Evolutionary conservation across 2,888 invertebrate genomes (phyloP), one percentile per base, ranked within the genome.

Genomic region (Apodemia mormo): DNA sequence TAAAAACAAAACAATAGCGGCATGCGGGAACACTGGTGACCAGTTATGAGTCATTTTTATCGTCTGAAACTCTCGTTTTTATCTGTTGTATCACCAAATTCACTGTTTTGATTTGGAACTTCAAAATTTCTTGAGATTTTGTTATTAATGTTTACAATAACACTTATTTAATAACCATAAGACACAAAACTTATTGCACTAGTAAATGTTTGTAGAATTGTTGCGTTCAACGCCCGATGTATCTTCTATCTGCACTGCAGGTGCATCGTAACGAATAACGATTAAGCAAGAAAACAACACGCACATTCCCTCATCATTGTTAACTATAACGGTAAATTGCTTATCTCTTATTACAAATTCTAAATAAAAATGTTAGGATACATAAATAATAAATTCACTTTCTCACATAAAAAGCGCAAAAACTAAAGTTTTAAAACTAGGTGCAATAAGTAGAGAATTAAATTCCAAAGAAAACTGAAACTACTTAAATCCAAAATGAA

Each of bases 1-100:
- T 80, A 84, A 85, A 89, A 91, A 89, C 88, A 90, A 91, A 91
- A 90, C 90, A 91, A 87, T 86, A 85, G 81, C 82, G 71, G 74
- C 74, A 76, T 77, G 76, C 75, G 73, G 80, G 81, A 81, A 84
- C 83, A 81, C 82, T 82, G 83, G 81, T 85, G 81, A 84, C 82
- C 82, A 84, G 79, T 81, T 81, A 90, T 92, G 92, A 92, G 81
- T 92, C 92, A 93, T 90, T 91, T 65, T 91, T 88, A 83, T 86
- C 78, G 78, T 79, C 78, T 76, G 82, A 80, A 80, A 76, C 83
- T 84, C 83, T 80, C 77, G 81, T 78, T 82, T 84, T 85, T 85
- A n/a, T 37, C 14, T 33, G 33, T 33, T 14, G 37, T 33, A 64
- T 58, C n/a, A 64, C 37, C 14, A 84, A 85, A 84, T 81, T 80